phyloP scores from a whole-genome alignment of 2,113 vertebrate genomes.

The Tilapia sparmanii region DNA sequence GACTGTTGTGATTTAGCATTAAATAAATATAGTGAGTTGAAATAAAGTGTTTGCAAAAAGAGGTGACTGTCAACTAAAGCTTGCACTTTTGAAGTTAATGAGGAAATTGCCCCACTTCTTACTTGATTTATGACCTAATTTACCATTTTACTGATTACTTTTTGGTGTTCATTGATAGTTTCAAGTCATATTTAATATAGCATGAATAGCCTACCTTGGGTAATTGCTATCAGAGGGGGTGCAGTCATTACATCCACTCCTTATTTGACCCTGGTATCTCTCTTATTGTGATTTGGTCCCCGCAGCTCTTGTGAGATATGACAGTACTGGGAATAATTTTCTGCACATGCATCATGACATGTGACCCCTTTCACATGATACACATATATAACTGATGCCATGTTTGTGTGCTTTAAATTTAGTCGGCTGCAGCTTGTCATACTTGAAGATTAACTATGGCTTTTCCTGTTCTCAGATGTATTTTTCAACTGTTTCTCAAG shows the following conservation, averaged over 20 bases:
- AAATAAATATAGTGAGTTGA: background rate
- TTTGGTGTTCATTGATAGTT: background rate
- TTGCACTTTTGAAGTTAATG: background rate
- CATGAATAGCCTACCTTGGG: background rate
- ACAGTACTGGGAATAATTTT: background rate
- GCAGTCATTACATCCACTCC: background rate
- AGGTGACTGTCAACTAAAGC: background rate
- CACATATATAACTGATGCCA: background rate
- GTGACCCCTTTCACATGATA: background rate
- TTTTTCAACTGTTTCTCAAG: background rate
- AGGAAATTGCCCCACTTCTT: background rate
- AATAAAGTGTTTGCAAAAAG: background rate
- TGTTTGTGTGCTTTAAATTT: background rate
- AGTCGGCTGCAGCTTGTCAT: background rate
- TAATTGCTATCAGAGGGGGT: background rate
- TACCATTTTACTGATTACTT: background rate
- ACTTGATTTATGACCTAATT: background rate
- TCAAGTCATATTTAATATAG: background rate
- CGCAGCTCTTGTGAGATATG: background rate
- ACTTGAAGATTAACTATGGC: background rate
- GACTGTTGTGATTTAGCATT: background rate
- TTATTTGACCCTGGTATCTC: background rate
- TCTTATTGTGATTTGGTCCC: background rate
- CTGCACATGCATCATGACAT: background rate
- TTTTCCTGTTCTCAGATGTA: background rate